Conservation (phyloP, 2,888 invertebrate genomes). For the Acronicta psi region DNA sequence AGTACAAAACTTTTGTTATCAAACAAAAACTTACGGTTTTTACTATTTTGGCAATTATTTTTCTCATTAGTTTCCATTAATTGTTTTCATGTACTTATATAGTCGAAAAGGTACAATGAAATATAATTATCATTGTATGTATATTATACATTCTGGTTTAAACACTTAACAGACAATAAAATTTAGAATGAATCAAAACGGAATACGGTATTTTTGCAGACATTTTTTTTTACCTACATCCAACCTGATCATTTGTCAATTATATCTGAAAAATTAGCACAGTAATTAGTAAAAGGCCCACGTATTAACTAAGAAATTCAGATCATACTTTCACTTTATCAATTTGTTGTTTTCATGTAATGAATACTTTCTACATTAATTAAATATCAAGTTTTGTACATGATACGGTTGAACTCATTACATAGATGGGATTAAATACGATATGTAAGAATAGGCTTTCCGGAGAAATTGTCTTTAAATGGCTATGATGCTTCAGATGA, state of each 20-base stretch:
- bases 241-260: neutral
- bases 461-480: too few relatives aligned
- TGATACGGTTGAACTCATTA: conserved; percentile 19
- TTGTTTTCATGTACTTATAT: too few relatives aligned
- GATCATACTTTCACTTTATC: conserved; percentile 39
- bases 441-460: neutral
- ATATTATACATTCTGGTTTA: too few relatives aligned
- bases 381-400: conserved; percentile 26
- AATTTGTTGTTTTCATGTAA: conserved; percentile 39
- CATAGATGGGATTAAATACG: too few relatives aligned
- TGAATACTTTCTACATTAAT: conserved; percentile 45
- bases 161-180: too few relatives aligned
- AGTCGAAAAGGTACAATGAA: too few relatives aligned
- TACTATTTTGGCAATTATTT: too few relatives aligned
- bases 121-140: too few relatives aligned
- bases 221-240: neutral
- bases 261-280: conserved; percentile 11
- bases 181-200: neutral
- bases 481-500: too few relatives aligned
- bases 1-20: too few relatives aligned
- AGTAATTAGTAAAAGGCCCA: conserved; percentile 33
- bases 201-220: neutral
- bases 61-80: too few relatives aligned
- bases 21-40: too few relatives aligned
- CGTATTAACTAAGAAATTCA: conserved; percentile 18